A percentile compares a stretch with the other conserved stretches of the same genome.
These are phyloP conservation scores for Aptenodytes forsteri DNA, from an alignment of 2,113 vertebrate species.

Conservation along the genomic window DNA sequence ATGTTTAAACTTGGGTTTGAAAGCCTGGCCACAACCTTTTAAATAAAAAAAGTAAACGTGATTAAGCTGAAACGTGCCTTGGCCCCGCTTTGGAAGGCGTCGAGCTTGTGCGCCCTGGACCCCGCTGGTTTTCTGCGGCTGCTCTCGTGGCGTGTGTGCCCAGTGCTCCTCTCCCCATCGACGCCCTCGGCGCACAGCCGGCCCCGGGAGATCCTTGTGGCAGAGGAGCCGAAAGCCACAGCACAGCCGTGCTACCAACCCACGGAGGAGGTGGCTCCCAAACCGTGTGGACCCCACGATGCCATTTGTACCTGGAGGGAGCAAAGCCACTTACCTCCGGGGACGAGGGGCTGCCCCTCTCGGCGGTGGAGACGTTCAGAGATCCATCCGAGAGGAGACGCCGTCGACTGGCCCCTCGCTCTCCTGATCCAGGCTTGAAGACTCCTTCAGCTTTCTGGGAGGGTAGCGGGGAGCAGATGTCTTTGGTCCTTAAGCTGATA, in stretches of 20 bases:
- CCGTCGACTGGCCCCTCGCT: not conserved
- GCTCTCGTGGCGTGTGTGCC: fast-evolving
- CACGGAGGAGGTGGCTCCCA: fast-evolving
- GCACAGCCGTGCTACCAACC: not conserved
- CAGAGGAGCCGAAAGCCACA: not conserved
- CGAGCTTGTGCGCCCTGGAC: fast-evolving
- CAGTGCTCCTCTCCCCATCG: fast-evolving
- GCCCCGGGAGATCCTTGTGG: not conserved
- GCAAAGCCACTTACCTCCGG: not conserved
- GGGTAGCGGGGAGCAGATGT: not conserved
- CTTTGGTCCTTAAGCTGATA: slow-evolving; percentile 63
- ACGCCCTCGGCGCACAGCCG: fast-evolving
- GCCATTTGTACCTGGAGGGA: not conserved
- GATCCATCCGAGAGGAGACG: not conserved
- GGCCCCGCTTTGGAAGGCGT: not conserved
- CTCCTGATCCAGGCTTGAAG: not conserved
- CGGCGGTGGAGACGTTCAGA: not conserved
- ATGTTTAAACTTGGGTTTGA: not conserved
- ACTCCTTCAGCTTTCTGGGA: not conserved
- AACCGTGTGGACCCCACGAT: fast-evolving
- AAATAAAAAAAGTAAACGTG: not conserved
- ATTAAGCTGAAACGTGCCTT: not conserved
- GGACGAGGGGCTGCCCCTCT: not conserved
- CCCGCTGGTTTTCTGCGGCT: not conserved
- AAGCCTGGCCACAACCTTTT: not conserved